Base-by-base conservation (phyloP, 2,113 vertebrate species). In the Butastur rufipennis region DNA sequence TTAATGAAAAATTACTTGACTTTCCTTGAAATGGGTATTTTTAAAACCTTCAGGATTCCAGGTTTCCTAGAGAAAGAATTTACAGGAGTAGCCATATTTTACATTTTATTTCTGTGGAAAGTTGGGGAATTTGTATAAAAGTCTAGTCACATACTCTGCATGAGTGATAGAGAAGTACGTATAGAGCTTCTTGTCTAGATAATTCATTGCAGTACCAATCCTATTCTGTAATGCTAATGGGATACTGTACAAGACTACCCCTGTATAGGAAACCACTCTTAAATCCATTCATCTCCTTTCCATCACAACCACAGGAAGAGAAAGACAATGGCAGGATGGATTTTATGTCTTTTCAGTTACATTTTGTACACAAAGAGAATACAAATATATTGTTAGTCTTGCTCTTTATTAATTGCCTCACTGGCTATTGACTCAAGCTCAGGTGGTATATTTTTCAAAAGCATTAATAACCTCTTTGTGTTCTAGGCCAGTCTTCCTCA, bases 391-490 rank as follows among this genome's bases (percentile, higher is more conserved):
- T 95, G 95, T 95, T 96, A 91, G 86, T 45, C 78, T 88, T 88
- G 58, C 62, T 90, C 89, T 94, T 95, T 95, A 97, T 97, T 97
- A 96, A 95, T 94, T 91, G 71, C 84, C 74, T 91, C n/a, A 29
- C 53, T 67, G 42, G 50, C 13, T 95, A 96, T 96, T 91, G 95
- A 95, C 89, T 95, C 62, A 53, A 85, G 73, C 40, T 65, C 48
- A 93, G 58, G 66, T 91, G 73, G 59, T 77, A 67, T 95, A 94
- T 94, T 95, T 93, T 95, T 91, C 91, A 91, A 82, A 95, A 94
- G 58, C 93, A 81, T 96, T 96, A 95, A 96, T 97, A 95, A 96
- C 7, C 22, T 88, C 87, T 97, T 97, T 97, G 73, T 97, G 78
- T 85, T 91, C 86, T 85, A 95, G 91, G 58, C 86, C 86, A 88